Base-by-base conservation (phyloP, 1,140 invertebrate species). In the Ctenoplectra terminalis region DNA sequence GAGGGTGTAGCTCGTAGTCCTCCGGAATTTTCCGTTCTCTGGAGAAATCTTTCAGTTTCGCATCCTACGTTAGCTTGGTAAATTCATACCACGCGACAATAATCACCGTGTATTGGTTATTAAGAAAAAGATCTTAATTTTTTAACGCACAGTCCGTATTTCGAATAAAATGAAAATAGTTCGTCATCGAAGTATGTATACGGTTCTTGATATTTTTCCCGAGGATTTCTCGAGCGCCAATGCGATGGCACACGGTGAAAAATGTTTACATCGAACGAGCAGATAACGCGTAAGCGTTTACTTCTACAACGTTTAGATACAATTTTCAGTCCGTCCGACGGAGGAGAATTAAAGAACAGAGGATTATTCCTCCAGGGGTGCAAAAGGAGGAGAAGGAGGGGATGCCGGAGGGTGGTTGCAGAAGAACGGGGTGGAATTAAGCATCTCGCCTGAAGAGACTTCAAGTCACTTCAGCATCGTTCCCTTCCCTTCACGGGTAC, bases 401-500 rank as follows among this genome's bases (percentile, higher is more conserved):
- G 84, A 64, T 67, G 80, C 52, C 81, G 82, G 79, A 84, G 89
- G 79, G 81, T 81, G 88, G 83, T 89, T 84, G 91, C 81, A 85
- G 87, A 82, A 89, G 88, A 85, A 88, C 83, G 86, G 87, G 88
- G 91, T 91, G 88, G 93, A 93, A 94, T 93, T 93, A 93, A 94
- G 93, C 93, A 94, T 93, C 92, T 93, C 91, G 93, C 92, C 91
- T 92, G 92, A 93, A 93, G 92, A 93, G 92, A 93, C 93, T 93
- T 91, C 90, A 91, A 94, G 93, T 93, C 93, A 93, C 92, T 94
- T 93, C 92, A 93, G 77, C 90, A 81, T 91, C 90, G 87, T 89
- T 88, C 90, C 85, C 87, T 84, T 87, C 81, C 88, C 88, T 88
- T 78, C 87, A 48, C 82, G 63, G 75, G 81, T 89, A 91, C 90